These are phyloP conservation scores for Cistogaster globosa DNA, from an alignment of 2,888 invertebrate species.

Conservation along the genomic window DNA sequence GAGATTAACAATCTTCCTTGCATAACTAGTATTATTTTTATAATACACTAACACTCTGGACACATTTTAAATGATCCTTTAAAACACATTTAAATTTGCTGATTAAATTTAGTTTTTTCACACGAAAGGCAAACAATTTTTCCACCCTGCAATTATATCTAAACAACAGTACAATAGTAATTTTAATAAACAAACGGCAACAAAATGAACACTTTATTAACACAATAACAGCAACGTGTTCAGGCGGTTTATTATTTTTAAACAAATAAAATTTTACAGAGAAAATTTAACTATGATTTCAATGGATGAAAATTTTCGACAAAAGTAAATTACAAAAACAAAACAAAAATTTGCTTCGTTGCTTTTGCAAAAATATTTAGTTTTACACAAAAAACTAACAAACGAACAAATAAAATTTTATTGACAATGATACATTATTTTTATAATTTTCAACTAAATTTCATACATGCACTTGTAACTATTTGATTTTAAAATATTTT, in stretches of 20 bases:
- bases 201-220: conserved; percentile 24
- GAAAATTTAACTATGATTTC: neutral
- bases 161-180: conserved; percentile 11
- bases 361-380: conserved; percentile 13
- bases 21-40: too few relatives aligned
- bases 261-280: neutral
- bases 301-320: neutral
- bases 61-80: too few relatives aligned
- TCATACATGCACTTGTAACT: neutral
- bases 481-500: neutral
- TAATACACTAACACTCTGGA: too few relatives aligned
- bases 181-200: conserved; percentile 24
- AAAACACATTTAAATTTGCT: too few relatives aligned
- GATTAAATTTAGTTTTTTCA: neutral
- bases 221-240: conserved; percentile 3
- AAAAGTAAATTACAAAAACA: conserved; percentile 10
- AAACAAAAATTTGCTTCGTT: too few relatives aligned
- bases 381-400: conserved; percentile 11
- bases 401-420: conserved; percentile 20
- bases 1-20: too few relatives aligned
- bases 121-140: neutral
- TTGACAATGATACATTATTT: conserved; percentile 32
- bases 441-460: conserved; percentile 37
- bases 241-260: conserved; percentile 27
- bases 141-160: conserved; percentile 8